Evolutionary conservation across 1,140 invertebrate genomes (phyloP).

Genomic region (Drosophila athabasca): DNA sequence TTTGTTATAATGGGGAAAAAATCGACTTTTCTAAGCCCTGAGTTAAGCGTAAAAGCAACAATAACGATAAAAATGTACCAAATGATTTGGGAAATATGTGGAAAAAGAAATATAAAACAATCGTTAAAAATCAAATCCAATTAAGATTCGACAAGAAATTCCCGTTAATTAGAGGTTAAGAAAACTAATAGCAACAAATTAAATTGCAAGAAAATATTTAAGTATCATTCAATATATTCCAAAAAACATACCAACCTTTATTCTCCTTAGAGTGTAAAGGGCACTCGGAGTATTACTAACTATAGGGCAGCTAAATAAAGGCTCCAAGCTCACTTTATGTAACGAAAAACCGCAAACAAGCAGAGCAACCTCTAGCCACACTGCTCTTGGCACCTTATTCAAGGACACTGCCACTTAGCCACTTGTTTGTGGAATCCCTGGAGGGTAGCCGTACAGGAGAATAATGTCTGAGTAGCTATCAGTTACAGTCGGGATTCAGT

Average conservation of each 20-base stretch:
- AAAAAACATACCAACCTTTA: neutral
- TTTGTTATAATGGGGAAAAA: constrained; percentile 1
- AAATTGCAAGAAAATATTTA: neutral
- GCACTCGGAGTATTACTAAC: constrained; percentile 3
- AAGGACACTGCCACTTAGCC: constrained; percentile 54
- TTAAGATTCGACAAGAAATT: neutral
- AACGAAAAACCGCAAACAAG: constrained; percentile 26
- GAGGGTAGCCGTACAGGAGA: constrained; percentile 7
- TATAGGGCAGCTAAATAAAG: constrained; percentile 7
- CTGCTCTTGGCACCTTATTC: constrained; percentile 51
- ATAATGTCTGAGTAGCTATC: constrained; percentile 46
- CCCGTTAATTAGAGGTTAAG: neutral
- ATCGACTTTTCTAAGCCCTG: neutral
- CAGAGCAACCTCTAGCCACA: constrained; percentile 4
- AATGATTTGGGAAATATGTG: constrained; percentile 51
- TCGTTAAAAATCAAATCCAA: neutral
- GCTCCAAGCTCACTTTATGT: neutral
- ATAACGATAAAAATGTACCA: constrained; percentile 33
- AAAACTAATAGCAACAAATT: constrained; percentile 2
- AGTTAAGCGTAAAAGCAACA: neutral
- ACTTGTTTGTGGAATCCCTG: constrained; percentile 47
- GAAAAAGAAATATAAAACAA: constrained; percentile 6
- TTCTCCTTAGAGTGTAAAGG: neutral
- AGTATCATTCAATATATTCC: neutral
- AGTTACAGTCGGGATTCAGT: constrained; percentile 35